Conservation (phyloP, 1,140 invertebrate genomes). For the Gonioctena quinquepunctata region DNA sequence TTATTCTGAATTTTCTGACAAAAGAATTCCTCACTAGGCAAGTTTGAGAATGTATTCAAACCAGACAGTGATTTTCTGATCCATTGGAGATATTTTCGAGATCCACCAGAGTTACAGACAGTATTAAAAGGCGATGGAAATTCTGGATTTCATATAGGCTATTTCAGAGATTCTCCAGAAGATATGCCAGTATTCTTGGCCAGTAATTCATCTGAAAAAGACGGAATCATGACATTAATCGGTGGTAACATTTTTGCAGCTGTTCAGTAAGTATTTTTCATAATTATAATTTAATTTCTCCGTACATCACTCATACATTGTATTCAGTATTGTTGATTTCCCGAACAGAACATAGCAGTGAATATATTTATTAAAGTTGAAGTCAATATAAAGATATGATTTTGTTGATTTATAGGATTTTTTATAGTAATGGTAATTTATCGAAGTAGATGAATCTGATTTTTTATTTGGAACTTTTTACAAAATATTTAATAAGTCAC, state of each 20-base stretch:
- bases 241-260: conserved; percentile 87
- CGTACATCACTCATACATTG: no score
- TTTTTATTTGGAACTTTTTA: no score
- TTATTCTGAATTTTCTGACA: no score
- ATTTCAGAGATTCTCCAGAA: conserved; percentile 82
- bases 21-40: no score
- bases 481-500: no score
- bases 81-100: conserved; percentile 91
- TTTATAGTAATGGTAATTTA: no score
- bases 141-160: conserved; percentile 82
- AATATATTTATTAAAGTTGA: no score
- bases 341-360: no score
- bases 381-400: no score
- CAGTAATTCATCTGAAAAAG: conserved; percentile 73
- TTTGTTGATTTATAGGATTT: no score
- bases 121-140: conserved; percentile 70
- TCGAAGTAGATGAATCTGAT: no score
- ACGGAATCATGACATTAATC: conserved; percentile 70
- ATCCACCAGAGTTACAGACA: conserved; percentile 91
- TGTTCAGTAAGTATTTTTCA: conserved; percentile 66
- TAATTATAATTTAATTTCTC: conserved; percentile 11
- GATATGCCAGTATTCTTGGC: conserved; percentile 73
- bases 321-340: no score
- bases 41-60: conserved; percentile 51
- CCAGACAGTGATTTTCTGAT: conserved; percentile 69